Percentiles rank a stretch among this genome's conserved stretches.
phyloP scores from a whole-genome alignment of 2,113 vertebrate genomes.

The Myrmophylax atrothorax region DNA sequence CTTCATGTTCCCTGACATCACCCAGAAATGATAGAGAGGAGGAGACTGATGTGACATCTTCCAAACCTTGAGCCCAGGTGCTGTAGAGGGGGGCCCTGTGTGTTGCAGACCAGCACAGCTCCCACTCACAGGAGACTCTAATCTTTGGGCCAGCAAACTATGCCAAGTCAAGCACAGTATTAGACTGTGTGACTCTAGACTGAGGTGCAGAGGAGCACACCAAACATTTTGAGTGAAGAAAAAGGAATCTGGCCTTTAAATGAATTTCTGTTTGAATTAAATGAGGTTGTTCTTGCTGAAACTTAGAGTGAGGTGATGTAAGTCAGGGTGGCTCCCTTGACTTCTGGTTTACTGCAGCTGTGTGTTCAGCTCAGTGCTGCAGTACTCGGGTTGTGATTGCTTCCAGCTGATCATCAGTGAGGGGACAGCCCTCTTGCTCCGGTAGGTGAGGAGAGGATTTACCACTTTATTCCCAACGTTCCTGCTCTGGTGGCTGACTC shows the following conservation, averaged over 20 bases:
- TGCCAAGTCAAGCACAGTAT: background rate
- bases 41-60: background rate
- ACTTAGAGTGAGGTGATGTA: background rate
- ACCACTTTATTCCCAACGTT: background rate
- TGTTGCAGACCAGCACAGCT: background rate
- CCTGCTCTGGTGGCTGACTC: background rate
- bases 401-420: background rate
- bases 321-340: background rate
- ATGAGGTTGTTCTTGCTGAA: background rate
- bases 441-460: background rate
- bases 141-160: background rate
- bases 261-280: background rate
- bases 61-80: background rate
- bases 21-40: background rate
- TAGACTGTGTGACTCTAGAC: background rate
- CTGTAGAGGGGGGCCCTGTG: accelerated
- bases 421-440: background rate
- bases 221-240: background rate
- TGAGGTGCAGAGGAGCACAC: background rate
- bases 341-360: background rate
- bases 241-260: background rate
- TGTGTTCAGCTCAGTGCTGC: background rate
- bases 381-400: background rate
- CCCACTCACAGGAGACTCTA: accelerated
- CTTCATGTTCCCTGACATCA: background rate